phyloP scores from a whole-genome alignment of 2,888 invertebrate genomes.

The Ypsolopha scabrella region DNA sequence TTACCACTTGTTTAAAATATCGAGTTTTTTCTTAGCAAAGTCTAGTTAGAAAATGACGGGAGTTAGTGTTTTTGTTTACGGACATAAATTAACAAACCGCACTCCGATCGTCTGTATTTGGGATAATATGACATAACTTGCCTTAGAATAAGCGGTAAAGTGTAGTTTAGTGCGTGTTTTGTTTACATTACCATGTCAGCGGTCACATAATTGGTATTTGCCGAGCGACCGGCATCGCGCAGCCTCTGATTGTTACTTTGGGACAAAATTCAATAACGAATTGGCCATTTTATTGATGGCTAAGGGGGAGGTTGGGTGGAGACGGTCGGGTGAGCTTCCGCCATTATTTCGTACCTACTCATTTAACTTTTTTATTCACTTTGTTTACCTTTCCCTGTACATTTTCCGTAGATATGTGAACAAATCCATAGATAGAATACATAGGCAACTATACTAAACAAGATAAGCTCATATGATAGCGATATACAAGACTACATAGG shows the following conservation, averaged over 20 bases:
- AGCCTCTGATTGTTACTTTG: slow-evolving; percentile 55
- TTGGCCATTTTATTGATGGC: slow-evolving; percentile 72
- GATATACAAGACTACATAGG: not conserved
- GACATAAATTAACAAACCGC: slow-evolving; percentile 15
- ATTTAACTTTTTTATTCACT: slow-evolving; percentile 19
- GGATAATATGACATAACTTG: slow-evolving; percentile 63
- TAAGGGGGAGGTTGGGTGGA: slow-evolving; percentile 65
- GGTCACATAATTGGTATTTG: slow-evolving; percentile 50
- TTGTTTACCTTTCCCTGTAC: slow-evolving; percentile 35
- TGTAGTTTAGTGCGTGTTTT: slow-evolving; percentile 34
- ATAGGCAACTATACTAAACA: not conserved
- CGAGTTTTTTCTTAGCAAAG: too few relatives aligned
- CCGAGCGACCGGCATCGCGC: slow-evolving; percentile 62
- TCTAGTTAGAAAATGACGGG: too few relatives aligned
- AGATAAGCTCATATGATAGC: not conserved
- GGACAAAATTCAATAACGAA: slow-evolving; percentile 68
- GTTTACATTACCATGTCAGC: slow-evolving; percentile 53
- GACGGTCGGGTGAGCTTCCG: slow-evolving; percentile 60
- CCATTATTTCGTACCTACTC: slow-evolving; percentile 35
- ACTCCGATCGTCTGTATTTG: slow-evolving; percentile 20
- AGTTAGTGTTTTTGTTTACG: slow-evolving; percentile 24
- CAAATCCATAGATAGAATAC: slow-evolving; percentile 1
- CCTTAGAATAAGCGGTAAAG: slow-evolving; percentile 37
- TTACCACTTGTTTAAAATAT: too few relatives aligned
- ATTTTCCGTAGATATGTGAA: slow-evolving; percentile 11